Percentiles rank a stretch among this genome's conserved stretches.
phyloP scores from a whole-genome alignment of 2,113 vertebrate species.

The Mola mola region DNA sequence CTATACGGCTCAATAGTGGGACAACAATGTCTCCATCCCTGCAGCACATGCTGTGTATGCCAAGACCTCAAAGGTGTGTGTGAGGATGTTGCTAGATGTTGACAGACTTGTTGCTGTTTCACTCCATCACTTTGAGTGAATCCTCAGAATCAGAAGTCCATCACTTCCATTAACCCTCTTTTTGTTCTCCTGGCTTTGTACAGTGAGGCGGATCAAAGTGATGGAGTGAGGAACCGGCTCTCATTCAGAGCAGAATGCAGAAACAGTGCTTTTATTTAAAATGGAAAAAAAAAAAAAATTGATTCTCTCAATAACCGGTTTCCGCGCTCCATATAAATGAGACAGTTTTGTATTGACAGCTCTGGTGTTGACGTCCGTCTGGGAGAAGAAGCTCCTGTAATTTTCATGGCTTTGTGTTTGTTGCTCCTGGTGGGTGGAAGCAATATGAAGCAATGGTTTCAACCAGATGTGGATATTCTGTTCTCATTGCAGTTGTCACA shows the following conservation, averaged over 20 bases:
- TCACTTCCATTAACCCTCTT: neutral
- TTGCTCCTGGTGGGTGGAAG: conserved; percentile 6
- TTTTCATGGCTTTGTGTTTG: conserved; percentile 2
- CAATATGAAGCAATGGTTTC: neutral
- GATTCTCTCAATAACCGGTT: neutral
- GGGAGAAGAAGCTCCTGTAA: neutral
- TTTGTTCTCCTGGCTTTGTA: no score
- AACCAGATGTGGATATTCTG: no score
- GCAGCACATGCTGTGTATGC: conserved; percentile 39
- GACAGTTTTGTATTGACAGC: neutral
- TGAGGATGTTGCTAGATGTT: conserved; percentile 36
- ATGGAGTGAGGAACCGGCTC: neutral
- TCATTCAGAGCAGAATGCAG: neutral
- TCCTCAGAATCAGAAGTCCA: conserved; percentile 9
- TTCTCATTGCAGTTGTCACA: neutral
- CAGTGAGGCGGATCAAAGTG: neutral
- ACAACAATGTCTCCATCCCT: conserved; percentile 51
- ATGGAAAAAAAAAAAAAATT: no score
- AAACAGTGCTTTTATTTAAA: no score
- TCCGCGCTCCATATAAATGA: neutral
- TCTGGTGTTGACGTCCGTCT: no score
- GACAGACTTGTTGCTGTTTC: conserved; percentile 66
- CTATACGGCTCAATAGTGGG: conserved; percentile 25
- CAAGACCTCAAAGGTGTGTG: conserved; percentile 11
- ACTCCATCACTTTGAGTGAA: conserved; percentile 17